Base-by-base conservation (phyloP, 2,888 invertebrate genomes). In the Pachydiplax longipennis region DNA sequence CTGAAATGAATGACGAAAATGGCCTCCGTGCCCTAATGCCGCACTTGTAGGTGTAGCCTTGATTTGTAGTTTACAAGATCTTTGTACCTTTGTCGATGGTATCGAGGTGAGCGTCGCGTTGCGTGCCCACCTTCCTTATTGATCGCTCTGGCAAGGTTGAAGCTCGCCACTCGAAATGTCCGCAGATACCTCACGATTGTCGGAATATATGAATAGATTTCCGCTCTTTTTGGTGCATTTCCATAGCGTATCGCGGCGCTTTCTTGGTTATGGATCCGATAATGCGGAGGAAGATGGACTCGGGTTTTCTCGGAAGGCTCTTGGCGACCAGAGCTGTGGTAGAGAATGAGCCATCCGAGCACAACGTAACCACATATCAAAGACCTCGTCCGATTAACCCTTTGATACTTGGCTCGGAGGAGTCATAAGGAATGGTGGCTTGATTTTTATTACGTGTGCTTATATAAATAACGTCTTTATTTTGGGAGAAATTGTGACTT, bases 11-110 rank as follows among this genome's bases (percentile, higher is more conserved):
- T 12, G 8, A 25, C 22, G 37, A 61, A 37, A 40, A 5, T 37
- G n/a, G 87, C 35, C 83, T 83, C 53, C 25, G 22, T 25, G 53
- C 58, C 83, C 58, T 83, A 83, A 87, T 61, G 37, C 87, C 61
- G 58, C 37, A 15, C 15, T 35, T 87, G 87, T 61, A 37, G 61
- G 61, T 22, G 61, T 61, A 40, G 35, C 25, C 61, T 87, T 31
- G 87, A 61, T 87, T 61, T 87, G 87, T 31, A 61, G 22, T 87
- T 87, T 65, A 87, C 87, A 61, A 87, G 61, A 37, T 61, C 61
- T 6, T 37, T 22, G 58, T 37, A 31, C 22, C 65, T 65, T 13
- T 25, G 22, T 65, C 65, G 65, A 65, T 65, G 25, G 1, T 65
- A 65, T 65, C 65, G 65, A 65, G 25, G n/a, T 61, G 65, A 65